phyloP scores from a whole-genome alignment of 2,113 vertebrate species.

The Xenus cinereus region DNA sequence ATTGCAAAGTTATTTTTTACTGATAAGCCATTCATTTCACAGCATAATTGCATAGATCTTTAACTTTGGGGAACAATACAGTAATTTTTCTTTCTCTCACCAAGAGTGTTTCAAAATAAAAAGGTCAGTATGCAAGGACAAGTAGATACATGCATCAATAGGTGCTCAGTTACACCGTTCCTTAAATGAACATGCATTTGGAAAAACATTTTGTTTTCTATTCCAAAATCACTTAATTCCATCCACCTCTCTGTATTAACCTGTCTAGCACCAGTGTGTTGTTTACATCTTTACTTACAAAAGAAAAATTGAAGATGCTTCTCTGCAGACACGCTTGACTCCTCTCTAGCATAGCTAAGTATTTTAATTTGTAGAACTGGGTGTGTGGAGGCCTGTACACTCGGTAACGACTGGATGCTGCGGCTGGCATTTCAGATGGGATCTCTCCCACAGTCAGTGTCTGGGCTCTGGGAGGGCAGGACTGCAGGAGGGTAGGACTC shows the following conservation, averaged over 20 bases:
- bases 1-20: neutral
- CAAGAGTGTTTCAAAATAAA: neutral
- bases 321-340: neutral
- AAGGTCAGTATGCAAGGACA: neutral
- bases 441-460: neutral
- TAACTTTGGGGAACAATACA: neutral
- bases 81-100: neutral
- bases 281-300: neutral
- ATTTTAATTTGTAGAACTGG: neutral
- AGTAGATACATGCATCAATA: neutral
- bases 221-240: neutral
- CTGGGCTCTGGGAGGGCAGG: neutral
- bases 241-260: neutral
- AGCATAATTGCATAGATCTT: neutral
- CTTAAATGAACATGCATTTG: neutral
- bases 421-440: rapidly evolving
- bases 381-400: neutral
- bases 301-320: neutral
- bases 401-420: neutral
- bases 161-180: neutral
- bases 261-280: neutral
- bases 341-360: neutral
- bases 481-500: neutral
- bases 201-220: neutral
- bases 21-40: neutral